Percentiles rank a stretch among this genome's conserved stretches.
These are phyloP conservation scores for Amblyopsis rosae DNA, from an alignment of 2,113 vertebrate genomes.

Conservation along the genomic window DNA sequence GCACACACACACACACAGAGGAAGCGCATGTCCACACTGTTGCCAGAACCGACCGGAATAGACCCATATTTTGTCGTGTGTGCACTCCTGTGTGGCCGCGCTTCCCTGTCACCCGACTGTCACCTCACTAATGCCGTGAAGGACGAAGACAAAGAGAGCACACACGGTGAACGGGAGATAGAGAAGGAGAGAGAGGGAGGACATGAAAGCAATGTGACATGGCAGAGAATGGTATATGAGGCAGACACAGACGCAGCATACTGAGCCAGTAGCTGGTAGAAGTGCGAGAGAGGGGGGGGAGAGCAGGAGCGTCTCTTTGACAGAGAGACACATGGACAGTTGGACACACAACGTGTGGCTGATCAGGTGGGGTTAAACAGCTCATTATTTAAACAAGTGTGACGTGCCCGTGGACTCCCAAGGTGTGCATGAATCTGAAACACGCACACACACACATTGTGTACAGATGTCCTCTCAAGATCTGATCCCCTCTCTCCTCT, in stretches of 20 bases:
- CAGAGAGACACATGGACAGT: slow-evolving; percentile 4
- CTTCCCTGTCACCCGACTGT: too few relatives aligned
- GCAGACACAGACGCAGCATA: slow-evolving; percentile 37
- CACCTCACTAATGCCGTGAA: neutral
- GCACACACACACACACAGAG: slow-evolving; percentile 22
- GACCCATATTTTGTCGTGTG: too few relatives aligned
- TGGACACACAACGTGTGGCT: neutral
- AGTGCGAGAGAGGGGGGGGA: neutral
- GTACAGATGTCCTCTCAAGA: slow-evolving; percentile 20
- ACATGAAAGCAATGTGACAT: too few relatives aligned
- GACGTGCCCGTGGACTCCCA: slow-evolving; percentile 21
- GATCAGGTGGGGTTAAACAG: slow-evolving; percentile 49
- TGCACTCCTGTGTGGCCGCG: too few relatives aligned
- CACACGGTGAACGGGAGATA: neutral
- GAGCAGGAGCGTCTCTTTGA: neutral
- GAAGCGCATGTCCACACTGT: too few relatives aligned
- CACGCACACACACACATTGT: slow-evolving; percentile 9
- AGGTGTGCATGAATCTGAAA: slow-evolving; percentile 45
- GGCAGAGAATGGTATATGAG: too few relatives aligned
- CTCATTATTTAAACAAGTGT: slow-evolving; percentile 39
- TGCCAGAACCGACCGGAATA: too few relatives aligned
- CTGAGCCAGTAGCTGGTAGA: slow-evolving; percentile 43
- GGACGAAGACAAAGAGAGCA: neutral
- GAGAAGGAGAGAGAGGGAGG: neutral
- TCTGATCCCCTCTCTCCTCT: neutral